Evolutionary conservation across 2,888 invertebrate genomes (phyloP).

Genomic region (Molanna angustata): DNA sequence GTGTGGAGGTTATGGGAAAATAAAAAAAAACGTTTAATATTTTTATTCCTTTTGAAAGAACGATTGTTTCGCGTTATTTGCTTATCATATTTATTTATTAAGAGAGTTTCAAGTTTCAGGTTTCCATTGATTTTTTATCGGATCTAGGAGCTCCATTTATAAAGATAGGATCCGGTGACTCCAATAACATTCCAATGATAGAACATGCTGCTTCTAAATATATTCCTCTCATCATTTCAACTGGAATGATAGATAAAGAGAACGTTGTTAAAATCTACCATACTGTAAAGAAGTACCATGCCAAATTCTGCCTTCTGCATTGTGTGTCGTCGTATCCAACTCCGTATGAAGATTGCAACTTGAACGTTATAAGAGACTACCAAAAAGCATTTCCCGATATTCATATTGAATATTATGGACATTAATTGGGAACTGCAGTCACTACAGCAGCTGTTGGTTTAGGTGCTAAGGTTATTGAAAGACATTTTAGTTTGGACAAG

Average conservation of each 20-base stretch:
- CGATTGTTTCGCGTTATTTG: too few species aligned
- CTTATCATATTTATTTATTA: too few species aligned
- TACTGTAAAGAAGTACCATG: slow-evolving; percentile 56
- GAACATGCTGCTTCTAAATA: slow-evolving; percentile 63
- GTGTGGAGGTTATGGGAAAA: too few species aligned
- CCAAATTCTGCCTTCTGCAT: slow-evolving; percentile 66
- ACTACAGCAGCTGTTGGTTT: slow-evolving; percentile 69
- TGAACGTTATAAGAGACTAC: slow-evolving; percentile 63
- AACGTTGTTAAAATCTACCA: slow-evolving; percentile 64
- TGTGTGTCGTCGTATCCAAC: slow-evolving; percentile 81
- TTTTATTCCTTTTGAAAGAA: too few species aligned
- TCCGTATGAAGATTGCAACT: slow-evolving; percentile 62
- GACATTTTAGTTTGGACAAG: slow-evolving; percentile 77
- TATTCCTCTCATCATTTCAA: slow-evolving; percentile 73
- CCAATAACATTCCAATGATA: slow-evolving; percentile 70
- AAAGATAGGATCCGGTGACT: slow-evolving; percentile 83
- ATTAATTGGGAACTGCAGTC: slow-evolving; percentile 68
- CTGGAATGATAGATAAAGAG: slow-evolving; percentile 72
- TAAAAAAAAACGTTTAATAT: too few species aligned
- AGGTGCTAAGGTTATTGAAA: slow-evolving; percentile 77
- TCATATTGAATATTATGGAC: slow-evolving; percentile 80
- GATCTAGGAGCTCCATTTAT: slow-evolving; percentile 70
- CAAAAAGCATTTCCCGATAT: slow-evolving; percentile 62
- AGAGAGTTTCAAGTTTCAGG: too few species aligned
- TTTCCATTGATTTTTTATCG: slow-evolving; percentile 65